Evolutionary conservation across 2,113 vertebrate genomes (phyloP).

Genomic region (Mobula birostris): DNA sequence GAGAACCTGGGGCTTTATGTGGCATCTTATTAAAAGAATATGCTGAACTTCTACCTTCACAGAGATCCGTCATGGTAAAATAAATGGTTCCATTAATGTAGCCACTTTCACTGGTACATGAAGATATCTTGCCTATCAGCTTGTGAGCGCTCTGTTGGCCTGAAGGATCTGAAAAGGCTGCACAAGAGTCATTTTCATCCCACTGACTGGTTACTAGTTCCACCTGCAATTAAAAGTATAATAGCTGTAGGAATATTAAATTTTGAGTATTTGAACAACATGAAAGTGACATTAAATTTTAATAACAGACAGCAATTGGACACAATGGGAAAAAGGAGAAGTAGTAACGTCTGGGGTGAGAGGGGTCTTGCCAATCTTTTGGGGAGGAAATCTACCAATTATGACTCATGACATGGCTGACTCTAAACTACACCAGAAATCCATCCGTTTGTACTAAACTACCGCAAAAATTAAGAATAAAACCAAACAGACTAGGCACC

Average conservation of each 20-base stretch:
- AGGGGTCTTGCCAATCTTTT: no score
- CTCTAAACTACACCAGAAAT: no score
- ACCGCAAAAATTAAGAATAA: no score
- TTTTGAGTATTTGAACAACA: background rate
- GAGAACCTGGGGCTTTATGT: background rate
- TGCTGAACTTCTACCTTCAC: constrained; percentile 63
- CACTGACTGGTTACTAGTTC: constrained; percentile 58
- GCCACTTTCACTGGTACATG: constrained; percentile 60
- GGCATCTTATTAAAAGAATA: background rate
- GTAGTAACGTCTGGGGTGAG: no score
- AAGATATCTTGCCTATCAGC: constrained; percentile 78
- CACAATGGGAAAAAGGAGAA: no score
- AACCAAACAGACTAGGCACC: no score
- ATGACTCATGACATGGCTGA: no score
- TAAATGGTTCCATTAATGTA: constrained; percentile 77
- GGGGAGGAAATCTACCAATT: no score
- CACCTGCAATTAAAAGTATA: constrained; percentile 56
- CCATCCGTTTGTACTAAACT: no score
- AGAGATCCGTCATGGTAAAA: constrained; percentile 66
- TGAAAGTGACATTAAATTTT: background rate
- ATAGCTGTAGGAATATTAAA: background rate
- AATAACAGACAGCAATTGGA: background rate
- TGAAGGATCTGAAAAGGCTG: constrained; percentile 37
- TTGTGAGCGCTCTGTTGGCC: constrained; percentile 53
- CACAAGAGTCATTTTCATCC: constrained; percentile 51